A percentile compares a stretch with the other conserved stretches of the same genome.
phyloP scores from a whole-genome alignment of 2,797 vertebrate species.

The Chiroxiphia lanceolata region DNA sequence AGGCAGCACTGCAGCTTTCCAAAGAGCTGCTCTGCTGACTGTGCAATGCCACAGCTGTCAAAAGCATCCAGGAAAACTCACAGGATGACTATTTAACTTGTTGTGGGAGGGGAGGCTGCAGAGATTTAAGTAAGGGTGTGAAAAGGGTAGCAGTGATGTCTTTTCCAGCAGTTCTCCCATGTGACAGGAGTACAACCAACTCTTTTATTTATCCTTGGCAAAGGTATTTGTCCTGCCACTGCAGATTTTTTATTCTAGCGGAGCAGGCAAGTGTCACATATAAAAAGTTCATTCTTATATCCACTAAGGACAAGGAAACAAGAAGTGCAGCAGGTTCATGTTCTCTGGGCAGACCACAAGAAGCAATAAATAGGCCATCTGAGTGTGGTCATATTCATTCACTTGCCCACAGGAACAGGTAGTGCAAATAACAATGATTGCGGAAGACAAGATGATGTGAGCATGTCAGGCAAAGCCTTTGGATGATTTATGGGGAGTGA shows the following conservation, averaged over 20 bases:
- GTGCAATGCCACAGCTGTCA: background rate
- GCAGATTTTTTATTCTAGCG: constrained; percentile 48
- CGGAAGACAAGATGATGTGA: background rate
- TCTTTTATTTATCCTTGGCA: constrained; percentile 58
- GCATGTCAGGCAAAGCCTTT: background rate
- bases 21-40: background rate
- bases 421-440: background rate
- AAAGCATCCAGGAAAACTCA: background rate
- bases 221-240: constrained; percentile 29
- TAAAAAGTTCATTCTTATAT: constrained; percentile 36
- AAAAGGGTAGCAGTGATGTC: constrained; percentile 20
- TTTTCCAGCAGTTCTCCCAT: constrained; percentile 51
- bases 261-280: constrained; percentile 22
- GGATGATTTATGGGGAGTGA: constrained; percentile 35
- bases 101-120: background rate
- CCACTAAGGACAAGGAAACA: background rate
- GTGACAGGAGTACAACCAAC: constrained; percentile 56
- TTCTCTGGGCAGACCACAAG: background rate
- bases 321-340: background rate
- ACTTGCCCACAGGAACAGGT: constrained; percentile 26
- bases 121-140: constrained; percentile 14
- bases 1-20: background rate
- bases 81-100: background rate
- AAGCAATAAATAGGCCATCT: constrained; percentile 3
- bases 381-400: background rate